Percentiles rank a stretch among this genome's conserved stretches.
Evolutionary conservation across 2,888 invertebrate species (phyloP).

Genomic region (Epistrophe eligans): DNA sequence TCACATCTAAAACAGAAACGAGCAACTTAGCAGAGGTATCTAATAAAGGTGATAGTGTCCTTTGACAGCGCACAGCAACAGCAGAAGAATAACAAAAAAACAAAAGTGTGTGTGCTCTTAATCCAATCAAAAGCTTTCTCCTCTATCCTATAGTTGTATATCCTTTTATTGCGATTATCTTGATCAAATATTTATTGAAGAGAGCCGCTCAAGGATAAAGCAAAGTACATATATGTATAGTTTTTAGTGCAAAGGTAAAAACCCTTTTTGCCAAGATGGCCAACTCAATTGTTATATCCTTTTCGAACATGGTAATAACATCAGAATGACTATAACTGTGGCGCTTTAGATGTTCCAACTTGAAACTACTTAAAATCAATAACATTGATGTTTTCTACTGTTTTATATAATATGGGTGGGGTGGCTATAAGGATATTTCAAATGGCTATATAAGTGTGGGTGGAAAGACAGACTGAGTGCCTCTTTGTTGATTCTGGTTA

Average conservation of each 20-base stretch:
- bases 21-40: slow-evolving; percentile 10
- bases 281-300: slow-evolving; percentile 68
- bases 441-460: background rate
- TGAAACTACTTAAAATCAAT: slow-evolving; percentile 69
- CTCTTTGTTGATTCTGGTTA: slow-evolving; percentile 43
- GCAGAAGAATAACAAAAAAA: slow-evolving; percentile 1
- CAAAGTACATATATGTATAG: background rate
- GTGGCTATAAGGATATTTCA: background rate
- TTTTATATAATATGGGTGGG: background rate
- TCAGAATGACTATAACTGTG: slow-evolving; percentile 38
- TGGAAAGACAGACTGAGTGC: slow-evolving; percentile 8
- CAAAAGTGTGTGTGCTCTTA: slow-evolving; percentile 68
- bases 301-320: slow-evolving; percentile 58
- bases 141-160: slow-evolving; percentile 15
- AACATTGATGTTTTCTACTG: slow-evolving; percentile 39
- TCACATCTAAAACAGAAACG: slow-evolving; percentile 55
- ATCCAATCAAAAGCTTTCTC: slow-evolving; percentile 70
- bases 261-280: slow-evolving; percentile 50
- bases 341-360: slow-evolving; percentile 21
- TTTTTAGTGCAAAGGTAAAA: slow-evolving; percentile 26
- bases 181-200: slow-evolving; percentile 73
- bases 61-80: slow-evolving; percentile 14
- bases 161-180: slow-evolving; percentile 73
- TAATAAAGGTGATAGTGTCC: slow-evolving; percentile 50
- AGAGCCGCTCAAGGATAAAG: slow-evolving; percentile 38